Percentiles rank a stretch among this genome's conserved stretches.
These are phyloP conservation scores for Dynastes maya DNA, from an alignment of 2,888 invertebrate species.

Conservation along the genomic window DNA sequence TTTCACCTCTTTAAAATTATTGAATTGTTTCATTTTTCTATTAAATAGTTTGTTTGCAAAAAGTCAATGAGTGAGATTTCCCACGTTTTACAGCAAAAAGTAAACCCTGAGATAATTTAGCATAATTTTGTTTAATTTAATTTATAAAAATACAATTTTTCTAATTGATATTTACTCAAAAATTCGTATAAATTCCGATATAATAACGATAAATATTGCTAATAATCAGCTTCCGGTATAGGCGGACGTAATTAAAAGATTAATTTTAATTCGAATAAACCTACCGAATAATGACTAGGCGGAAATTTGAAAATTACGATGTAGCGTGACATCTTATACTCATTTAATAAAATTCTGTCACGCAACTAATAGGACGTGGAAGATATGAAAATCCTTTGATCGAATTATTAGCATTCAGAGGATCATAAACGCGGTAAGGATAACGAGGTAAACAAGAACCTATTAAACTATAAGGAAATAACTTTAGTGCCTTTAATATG, in stretches of 20 bases:
- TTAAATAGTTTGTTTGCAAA: no score
- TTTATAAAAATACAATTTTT: no score
- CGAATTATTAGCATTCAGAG: background rate
- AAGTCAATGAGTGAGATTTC: no score
- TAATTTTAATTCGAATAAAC: background rate
- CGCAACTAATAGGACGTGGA: constrained; percentile 15
- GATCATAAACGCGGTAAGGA: background rate
- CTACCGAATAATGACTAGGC: constrained; percentile 15
- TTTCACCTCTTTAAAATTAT: no score
- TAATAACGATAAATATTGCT: constrained; percentile 2
- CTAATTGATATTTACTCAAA: no score
- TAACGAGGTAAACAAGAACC: background rate
- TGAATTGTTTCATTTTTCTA: no score
- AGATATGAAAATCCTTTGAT: constrained; percentile 18
- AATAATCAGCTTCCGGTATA: background rate
- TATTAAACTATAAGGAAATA: no score
- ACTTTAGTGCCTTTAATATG: no score
- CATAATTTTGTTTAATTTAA: no score
- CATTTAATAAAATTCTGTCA: constrained; percentile 26
- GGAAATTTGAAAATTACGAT: constrained; percentile 20
- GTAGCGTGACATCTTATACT: constrained; percentile 10
- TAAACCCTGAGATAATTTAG: no score
- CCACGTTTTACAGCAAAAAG: no score
- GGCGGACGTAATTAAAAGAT: constrained; percentile 6
- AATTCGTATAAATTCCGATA: background rate